A percentile compares a stretch with the other conserved stretches of the same genome.
Conservation (phyloP, 2,888 invertebrate species). For the Girardia tigrina region DNA sequence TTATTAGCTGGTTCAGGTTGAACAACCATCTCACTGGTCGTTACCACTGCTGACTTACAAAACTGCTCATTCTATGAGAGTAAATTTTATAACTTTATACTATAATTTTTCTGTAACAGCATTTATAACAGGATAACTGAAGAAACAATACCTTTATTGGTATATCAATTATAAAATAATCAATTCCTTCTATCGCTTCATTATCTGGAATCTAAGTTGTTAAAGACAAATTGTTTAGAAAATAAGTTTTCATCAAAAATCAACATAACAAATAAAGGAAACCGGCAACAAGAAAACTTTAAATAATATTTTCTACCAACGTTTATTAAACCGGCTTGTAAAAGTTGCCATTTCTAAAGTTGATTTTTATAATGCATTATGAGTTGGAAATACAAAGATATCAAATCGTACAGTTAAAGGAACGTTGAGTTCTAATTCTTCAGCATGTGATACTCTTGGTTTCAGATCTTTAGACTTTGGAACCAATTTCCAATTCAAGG, state of each 20-base stretch:
- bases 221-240: background rate
- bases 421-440: background rate
- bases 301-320: background rate
- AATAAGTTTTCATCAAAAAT: background rate
- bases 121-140: no score
- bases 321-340: background rate
- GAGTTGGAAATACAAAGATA: no score
- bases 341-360: background rate
- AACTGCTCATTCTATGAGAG: background rate
- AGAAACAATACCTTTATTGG: background rate
- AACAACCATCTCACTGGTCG: no score
- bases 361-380: background rate
- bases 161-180: background rate
- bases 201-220: background rate
- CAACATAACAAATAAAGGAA: background rate
- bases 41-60: no score
- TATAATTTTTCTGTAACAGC: background rate
- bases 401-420: constrained; percentile 10
- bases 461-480: background rate
- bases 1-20: no score
- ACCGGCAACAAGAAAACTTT: background rate
- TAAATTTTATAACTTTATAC: background rate
- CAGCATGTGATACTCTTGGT: background rate
- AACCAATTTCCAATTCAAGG: background rate
- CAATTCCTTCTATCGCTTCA: background rate